Conservation (phyloP, 2,113 vertebrate genomes). For the Macrotis lagotis region DNA sequence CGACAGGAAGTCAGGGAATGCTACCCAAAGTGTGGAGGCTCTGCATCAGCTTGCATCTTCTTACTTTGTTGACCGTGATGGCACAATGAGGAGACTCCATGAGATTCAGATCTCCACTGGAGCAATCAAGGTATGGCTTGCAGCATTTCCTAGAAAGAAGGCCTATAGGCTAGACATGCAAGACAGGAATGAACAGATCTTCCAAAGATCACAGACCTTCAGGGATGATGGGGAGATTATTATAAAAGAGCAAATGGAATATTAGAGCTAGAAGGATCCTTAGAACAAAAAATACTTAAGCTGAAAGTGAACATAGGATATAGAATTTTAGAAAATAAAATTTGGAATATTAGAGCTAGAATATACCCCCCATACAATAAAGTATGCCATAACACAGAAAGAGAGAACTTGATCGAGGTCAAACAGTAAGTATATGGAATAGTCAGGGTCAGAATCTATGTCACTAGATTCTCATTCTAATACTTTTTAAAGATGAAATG, state of each 20-base stretch:
- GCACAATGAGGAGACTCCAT: constrained; percentile 98
- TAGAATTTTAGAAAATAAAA: too few species aligned
- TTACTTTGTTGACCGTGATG: constrained; percentile 98
- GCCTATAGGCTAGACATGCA: rapidly evolving
- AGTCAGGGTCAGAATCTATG: background rate
- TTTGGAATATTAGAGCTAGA: background rate
- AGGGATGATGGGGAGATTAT: background rate
- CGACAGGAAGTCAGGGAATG: constrained; percentile 94
- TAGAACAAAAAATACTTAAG: background rate
- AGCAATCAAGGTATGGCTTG: constrained; percentile 93
- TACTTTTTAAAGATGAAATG: background rate
- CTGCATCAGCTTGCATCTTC: constrained; percentile 98
- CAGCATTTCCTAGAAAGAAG: constrained; percentile 66
- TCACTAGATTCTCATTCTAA: background rate
- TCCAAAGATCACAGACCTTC: background rate
- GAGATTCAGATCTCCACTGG: constrained; percentile 99
- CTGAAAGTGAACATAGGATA: background rate
- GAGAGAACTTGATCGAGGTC: background rate
- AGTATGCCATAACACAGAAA: background rate
- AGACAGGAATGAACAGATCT: background rate
- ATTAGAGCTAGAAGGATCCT: background rate
- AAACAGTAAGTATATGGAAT: background rate
- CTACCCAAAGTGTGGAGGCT: constrained; percentile 95
- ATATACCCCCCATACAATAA: background rate
- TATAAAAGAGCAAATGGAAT: background rate